These are phyloP conservation scores for Limonius californicus DNA, from an alignment of 1,140 invertebrate genomes.

Conservation along the genomic window DNA sequence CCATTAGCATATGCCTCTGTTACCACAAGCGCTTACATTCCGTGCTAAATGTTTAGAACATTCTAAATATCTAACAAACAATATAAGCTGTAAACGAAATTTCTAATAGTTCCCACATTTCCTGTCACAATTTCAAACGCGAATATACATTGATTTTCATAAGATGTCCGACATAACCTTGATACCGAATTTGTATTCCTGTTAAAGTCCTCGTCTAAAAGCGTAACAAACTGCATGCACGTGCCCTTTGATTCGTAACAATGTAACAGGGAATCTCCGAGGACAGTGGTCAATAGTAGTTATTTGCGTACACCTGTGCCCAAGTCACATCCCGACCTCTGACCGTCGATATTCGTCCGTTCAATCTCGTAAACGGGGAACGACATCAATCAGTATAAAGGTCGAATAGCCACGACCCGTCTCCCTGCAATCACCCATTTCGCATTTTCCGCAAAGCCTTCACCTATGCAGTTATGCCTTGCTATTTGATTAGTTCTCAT, in stretches of 20 bases:
- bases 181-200: too few species aligned
- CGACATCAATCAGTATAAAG: constrained; percentile 12
- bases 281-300: constrained; percentile 11
- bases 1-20: too few species aligned
- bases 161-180: too few species aligned
- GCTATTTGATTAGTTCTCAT: background rate
- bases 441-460: background rate
- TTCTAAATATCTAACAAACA: too few species aligned
- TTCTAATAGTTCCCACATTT: too few species aligned
- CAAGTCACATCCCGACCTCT: constrained; percentile 11
- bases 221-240: background rate
- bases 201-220: background rate
- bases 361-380: constrained; percentile 9
- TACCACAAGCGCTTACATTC: too few species aligned
- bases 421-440: background rate
- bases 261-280: background rate
- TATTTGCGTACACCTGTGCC: constrained; percentile 13
- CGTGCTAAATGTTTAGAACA: too few species aligned
- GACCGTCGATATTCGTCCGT: constrained; percentile 2
- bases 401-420: constrained; percentile 1
- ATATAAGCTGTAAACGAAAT: too few species aligned
- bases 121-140: too few species aligned
- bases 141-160: too few species aligned
- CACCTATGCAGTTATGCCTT: constrained; percentile 2
- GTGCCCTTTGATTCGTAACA: constrained; percentile 8